Evolutionary conservation across 1,140 invertebrate genomes (phyloP).

Genomic region (Notospermus geniculatus): DNA sequence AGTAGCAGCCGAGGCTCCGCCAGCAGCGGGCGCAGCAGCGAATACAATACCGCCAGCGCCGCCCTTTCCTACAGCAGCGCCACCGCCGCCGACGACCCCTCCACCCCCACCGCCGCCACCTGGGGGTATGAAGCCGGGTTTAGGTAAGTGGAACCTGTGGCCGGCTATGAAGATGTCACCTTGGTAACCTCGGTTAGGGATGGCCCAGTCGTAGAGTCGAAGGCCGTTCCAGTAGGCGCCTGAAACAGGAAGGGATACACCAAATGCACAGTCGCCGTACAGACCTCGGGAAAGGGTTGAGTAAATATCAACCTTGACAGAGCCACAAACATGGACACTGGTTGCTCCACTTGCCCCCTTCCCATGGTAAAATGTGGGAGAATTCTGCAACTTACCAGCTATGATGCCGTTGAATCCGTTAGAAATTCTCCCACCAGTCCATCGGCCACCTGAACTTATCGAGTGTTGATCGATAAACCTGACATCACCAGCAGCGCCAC

Average conservation of each 20-base stretch:
- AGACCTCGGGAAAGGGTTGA: no score
- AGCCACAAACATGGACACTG: no score
- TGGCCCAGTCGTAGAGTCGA: slow-evolving; percentile 24
- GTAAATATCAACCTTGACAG: no score
- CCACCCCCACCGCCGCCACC: slow-evolving; percentile 26
- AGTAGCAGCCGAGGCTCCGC: not conserved
- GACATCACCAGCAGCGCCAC: slow-evolving; percentile 10
- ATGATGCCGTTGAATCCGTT: slow-evolving; percentile 41
- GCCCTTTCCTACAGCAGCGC: not conserved
- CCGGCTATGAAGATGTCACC: not conserved
- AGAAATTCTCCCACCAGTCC: slow-evolving; percentile 11
- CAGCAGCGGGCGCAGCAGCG: not conserved
- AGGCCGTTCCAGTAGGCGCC: slow-evolving; percentile 35
- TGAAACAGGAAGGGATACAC: no score
- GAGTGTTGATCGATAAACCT: slow-evolving; percentile 32
- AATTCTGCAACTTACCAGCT: slow-evolving; percentile 40
- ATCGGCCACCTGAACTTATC: slow-evolving; percentile 37
- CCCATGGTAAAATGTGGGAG: no score
- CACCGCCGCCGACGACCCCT: slow-evolving; percentile 12
- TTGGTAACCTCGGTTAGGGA: not conserved
- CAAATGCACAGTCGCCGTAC: no score
- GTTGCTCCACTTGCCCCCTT: no score
- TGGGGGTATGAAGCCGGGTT: slow-evolving; percentile 12
- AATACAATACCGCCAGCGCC: slow-evolving; percentile 2
- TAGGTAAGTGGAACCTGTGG: not conserved